phyloP scores from a whole-genome alignment of 2,888 invertebrate genomes.

The Stictocephala bisonia region DNA sequence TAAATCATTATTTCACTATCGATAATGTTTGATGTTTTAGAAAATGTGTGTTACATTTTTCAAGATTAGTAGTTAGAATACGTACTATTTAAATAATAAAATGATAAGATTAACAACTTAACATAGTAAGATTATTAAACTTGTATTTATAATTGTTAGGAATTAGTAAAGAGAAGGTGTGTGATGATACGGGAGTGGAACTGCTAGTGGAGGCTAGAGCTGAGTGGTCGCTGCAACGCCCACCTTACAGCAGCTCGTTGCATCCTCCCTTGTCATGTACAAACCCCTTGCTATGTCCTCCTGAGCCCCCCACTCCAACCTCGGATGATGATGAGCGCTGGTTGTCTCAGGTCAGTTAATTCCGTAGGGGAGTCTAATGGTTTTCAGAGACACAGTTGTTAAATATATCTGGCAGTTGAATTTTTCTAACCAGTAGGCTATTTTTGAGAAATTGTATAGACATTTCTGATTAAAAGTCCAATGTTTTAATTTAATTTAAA shows the following conservation, averaged over 20 bases:
- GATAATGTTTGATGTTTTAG: too few species aligned
- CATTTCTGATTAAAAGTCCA: too few species aligned
- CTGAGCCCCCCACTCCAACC: conserved; percentile 61
- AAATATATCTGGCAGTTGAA: not conserved
- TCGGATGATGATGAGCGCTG: conserved; percentile 84
- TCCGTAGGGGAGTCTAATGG: not conserved
- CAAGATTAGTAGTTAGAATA: too few species aligned
- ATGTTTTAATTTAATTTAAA: too few species aligned
- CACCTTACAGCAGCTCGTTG: conserved; percentile 69
- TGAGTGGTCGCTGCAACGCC: conserved; percentile 87
- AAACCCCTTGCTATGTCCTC: conserved; percentile 67
- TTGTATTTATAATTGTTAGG: too few species aligned
- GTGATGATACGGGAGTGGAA: conserved; percentile 89
- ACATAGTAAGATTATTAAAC: too few species aligned
- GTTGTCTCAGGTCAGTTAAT: conserved; percentile 77
- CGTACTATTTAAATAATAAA: too few species aligned
- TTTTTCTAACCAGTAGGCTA: not conserved
- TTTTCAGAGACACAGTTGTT: not conserved
- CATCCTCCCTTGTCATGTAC: conserved; percentile 79
- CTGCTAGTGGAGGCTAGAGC: conserved; percentile 86
- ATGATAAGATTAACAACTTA: too few species aligned
- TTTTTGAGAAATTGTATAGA: not conserved
- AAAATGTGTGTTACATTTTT: too few species aligned
- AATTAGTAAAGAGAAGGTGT: conserved; percentile 84
- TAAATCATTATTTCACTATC: too few species aligned